Base-by-base conservation (phyloP, 2,888 invertebrate genomes). In the Spisula subtruncata region DNA sequence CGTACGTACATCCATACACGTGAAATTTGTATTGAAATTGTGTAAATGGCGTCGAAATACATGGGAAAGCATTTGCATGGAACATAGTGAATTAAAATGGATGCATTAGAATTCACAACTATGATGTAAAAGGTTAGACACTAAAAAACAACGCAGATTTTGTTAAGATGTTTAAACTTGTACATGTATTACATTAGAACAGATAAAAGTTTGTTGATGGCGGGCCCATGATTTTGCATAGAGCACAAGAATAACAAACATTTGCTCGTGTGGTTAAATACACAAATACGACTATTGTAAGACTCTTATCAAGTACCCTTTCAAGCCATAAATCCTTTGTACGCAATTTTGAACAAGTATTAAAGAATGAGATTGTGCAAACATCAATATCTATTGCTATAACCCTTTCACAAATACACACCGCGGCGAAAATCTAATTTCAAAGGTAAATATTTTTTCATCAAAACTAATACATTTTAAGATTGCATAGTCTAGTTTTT, bases 391-490 rank as follows among this genome's bases (percentile, higher is more conserved):
- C 79, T 60, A 79, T 32, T 35, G 75, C 29, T 32, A 32, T 75
- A 32, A 75, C 75, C 35, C 75, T 18, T 32, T 75, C 75, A 75
- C 75, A 75, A 75, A 75, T 25, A 75, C 32, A 75, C 29, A 60
- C n/a, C 25, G 29, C 46, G 51, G 66, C 18, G 56, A 88, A 88
- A 87, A 88, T 84, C 84, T 88, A 88, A 88, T 88, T 88, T 83
- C 88, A 88, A 83, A 88, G 84, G 84, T 88, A 88, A 88, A 88
- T 88, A 88, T 88, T 88, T 88, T 75, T 84, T 75, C 83, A 46
- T 66, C 79, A 84, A 88, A 88, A 88, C 84, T 80, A 88, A 88
- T 85, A 80, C 20, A 56, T 35, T 79, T 80, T 85, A 46, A 79
- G 80, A 85, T 85, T 85, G 56, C 25, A 10, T 35, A 35, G 75